These are phyloP conservation scores for Parasteatoda tepidariorum DNA, from an alignment of 1,140 invertebrate genomes.

Conservation along the genomic window DNA sequence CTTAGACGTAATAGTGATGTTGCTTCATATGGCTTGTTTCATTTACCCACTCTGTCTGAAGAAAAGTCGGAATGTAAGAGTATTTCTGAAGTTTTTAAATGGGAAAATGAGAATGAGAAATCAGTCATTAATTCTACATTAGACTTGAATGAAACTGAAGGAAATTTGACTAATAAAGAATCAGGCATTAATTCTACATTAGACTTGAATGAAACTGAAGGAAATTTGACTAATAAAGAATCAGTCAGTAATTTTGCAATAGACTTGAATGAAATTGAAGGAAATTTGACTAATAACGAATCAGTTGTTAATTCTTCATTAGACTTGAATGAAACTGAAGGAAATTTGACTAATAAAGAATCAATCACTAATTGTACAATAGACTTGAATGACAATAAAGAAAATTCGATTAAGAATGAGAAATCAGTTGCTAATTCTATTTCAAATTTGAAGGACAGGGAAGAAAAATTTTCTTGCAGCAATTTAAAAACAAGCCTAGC, in stretches of 20 bases:
- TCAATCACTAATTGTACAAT: background rate
- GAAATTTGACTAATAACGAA: background rate
- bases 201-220: background rate
- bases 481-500: too few relatives aligned
- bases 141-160: background rate
- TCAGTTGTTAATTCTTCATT: background rate
- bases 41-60: slow-evolving; percentile 27
- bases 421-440: too few relatives aligned
- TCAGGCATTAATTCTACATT: background rate
- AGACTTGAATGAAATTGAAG: background rate
- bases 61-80: background rate
- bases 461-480: too few relatives aligned
- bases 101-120: background rate
- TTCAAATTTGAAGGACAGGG: too few relatives aligned
- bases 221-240: background rate
- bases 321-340: background rate
- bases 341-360: slow-evolving; percentile 1
- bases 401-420: background rate
- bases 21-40: background rate
- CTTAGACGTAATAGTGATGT: background rate
- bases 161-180: background rate
- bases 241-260: background rate
- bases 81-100: background rate
- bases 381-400: background rate
- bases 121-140: background rate